Evolutionary conservation across 1,140 invertebrate genomes (phyloP).

Genomic region (Brachionus calyciflorus): DNA sequence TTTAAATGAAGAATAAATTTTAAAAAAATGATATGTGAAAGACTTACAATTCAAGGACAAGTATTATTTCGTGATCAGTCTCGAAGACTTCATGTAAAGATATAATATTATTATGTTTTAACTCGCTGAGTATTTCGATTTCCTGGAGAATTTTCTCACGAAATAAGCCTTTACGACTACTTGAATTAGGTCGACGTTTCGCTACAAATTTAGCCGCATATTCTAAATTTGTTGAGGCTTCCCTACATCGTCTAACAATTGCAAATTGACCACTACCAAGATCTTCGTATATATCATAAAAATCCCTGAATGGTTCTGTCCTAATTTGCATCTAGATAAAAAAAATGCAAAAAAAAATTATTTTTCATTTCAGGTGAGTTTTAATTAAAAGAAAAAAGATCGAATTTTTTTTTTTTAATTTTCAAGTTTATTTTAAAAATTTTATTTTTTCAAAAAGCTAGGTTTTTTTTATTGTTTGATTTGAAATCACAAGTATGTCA

Average conservation of each 20-base stretch:
- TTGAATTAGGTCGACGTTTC: constrained; percentile 66
- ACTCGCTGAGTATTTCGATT: constrained; percentile 62
- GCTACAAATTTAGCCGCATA: constrained; percentile 93
- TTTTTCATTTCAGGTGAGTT: too few species aligned
- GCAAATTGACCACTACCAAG: constrained; percentile 85
- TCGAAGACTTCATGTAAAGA: constrained; percentile 65
- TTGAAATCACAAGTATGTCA: too few species aligned
- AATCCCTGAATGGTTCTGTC: constrained; percentile 30
- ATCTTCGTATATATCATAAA: constrained; percentile 38
- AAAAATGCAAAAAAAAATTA: too few species aligned
- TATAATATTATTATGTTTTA: constrained; percentile 65
- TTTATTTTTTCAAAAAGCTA: too few species aligned
- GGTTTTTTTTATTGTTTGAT: too few species aligned
- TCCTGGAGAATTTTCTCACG: constrained; percentile 64
- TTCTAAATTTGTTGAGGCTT: constrained; percentile 75
- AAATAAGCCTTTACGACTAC: constrained; percentile 53
- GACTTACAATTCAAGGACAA: constrained; percentile 66
- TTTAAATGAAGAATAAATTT: neutral
- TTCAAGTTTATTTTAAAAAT: too few species aligned
- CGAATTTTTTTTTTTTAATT: too few species aligned
- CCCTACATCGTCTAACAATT: constrained; percentile 80
- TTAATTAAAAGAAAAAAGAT: too few species aligned
- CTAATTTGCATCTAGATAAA: constrained; percentile 42
- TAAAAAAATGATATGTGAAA: neutral
- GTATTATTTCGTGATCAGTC: constrained; percentile 61